Evolutionary conservation across 1,140 invertebrate species (phyloP).

Genomic region (Drosophila lacertosa): DNA sequence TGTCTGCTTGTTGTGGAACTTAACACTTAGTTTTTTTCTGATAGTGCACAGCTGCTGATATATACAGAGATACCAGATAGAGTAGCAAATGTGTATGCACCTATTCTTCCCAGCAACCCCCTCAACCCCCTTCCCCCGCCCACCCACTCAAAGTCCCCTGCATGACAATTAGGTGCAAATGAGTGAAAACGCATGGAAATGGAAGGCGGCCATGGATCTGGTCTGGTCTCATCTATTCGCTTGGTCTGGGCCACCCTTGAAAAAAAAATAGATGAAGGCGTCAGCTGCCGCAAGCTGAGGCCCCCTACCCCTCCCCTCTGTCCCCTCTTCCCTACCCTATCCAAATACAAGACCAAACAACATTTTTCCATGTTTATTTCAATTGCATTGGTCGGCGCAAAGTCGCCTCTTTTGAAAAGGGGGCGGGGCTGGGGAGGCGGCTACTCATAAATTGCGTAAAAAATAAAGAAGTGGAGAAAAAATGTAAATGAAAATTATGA

Average conservation of each 20-base stretch:
- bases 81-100: background rate
- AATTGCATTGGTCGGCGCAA: conserved; percentile 71
- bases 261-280: conserved; percentile 34
- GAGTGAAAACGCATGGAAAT: conserved; percentile 64
- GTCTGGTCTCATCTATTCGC: background rate
- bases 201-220: background rate
- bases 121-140: background rate
- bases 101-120: too few relatives aligned
- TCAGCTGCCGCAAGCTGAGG: conserved; percentile 6
- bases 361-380: conserved; percentile 69
- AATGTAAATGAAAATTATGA: conserved; percentile 68
- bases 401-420: conserved; percentile 1
- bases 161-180: conserved; percentile 81
- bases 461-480: conserved; percentile 36
- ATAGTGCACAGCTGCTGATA: background rate
- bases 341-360: conserved; percentile 33
- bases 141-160: conserved; percentile 32
- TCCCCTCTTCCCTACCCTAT: background rate
- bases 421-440: background rate
- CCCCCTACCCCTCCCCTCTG: background rate
- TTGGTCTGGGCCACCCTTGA: conserved; percentile 30
- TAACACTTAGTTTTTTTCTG: background rate
- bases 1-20: too few relatives aligned
- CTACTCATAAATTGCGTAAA: conserved; percentile 69
- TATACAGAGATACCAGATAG: background rate